Evolutionary conservation across 2,888 invertebrate genomes (phyloP).

Genomic region (Platerodrilus igneus): DNA sequence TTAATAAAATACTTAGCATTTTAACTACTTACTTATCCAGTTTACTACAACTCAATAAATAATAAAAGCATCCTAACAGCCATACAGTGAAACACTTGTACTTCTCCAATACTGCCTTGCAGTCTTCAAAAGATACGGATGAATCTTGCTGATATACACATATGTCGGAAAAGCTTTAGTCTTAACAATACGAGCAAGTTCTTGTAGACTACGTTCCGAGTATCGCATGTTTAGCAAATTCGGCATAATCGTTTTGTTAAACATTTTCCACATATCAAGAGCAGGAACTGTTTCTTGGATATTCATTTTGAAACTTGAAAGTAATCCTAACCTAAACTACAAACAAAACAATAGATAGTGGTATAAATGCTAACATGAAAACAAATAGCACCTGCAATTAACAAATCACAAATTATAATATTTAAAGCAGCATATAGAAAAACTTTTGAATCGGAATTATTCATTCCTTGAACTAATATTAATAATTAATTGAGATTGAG

Average conservation of each 20-base stretch:
- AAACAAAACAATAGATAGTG: no score
- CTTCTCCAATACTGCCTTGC: slow-evolving; percentile 42
- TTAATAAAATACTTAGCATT: no score
- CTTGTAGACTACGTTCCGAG: slow-evolving; percentile 53
- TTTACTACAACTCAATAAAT: slow-evolving; percentile 56
- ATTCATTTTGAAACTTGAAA: slow-evolving; percentile 15
- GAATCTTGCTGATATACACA: slow-evolving; percentile 52
- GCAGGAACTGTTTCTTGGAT: slow-evolving; percentile 34
- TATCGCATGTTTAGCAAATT: slow-evolving; percentile 56
- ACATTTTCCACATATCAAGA: slow-evolving; percentile 57
- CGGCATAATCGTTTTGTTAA: slow-evolving; percentile 56
- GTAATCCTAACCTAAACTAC: slow-evolving; percentile 9
- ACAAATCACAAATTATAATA: no score
- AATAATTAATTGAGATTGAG: no score
- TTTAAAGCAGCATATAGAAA: no score
- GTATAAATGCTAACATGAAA: no score
- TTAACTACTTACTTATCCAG: slow-evolving; percentile 49
- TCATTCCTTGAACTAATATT: no score
- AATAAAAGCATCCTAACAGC: slow-evolving; percentile 64
- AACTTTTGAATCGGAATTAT: no score
- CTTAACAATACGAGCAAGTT: slow-evolving; percentile 57
- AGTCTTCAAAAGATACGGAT: slow-evolving; percentile 49
- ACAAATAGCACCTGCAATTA: no score
- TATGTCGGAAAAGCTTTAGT: slow-evolving; percentile 55
- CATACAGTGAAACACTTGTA: slow-evolving; percentile 58